Base-by-base conservation (phyloP, 2,797 vertebrate species). In the Australoheros facetus region DNA sequence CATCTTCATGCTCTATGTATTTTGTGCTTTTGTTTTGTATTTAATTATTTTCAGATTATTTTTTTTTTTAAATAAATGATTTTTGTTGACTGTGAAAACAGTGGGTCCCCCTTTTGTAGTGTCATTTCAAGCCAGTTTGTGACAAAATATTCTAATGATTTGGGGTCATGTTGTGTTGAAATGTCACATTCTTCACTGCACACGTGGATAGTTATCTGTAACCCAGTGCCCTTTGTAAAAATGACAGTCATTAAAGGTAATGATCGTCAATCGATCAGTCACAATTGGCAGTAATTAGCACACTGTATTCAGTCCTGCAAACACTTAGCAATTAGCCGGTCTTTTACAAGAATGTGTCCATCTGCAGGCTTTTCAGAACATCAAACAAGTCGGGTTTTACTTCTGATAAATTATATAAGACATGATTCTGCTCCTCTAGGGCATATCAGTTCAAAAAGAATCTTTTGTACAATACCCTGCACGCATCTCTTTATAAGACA, bases 241-340 rank as follows among this genome's bases (percentile, higher is more conserved):
- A 72, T 60, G 51, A 87, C 48, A 57, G 28, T 81, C 70, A 77
- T 77, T 82, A 76, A 70, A 42, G 30, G n/a, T 76, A 66, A 83
- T 78, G 34, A 85, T 88, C 30, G 56, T 77, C 30, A 80, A 77
- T 88, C 32, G 73, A 80, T 75, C 78, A 75, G 23, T 84, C 75
- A 74, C 53, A 39, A 54, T 59, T 60, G 5, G 56, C 45, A 45
- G 56, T 32, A 83, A 87, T 80, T 79, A 83, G 75, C 55, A 60
- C 64, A 81, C 69, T 80, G 34, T 54, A 83, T 75, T 73, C 66
- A 77, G 54, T 54, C 71, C 56, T 71, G 75, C 56, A 21, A 64
- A 82, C 55, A 28, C 51, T 71, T 80, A 60, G 69, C 78, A 77
- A 86, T 88, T 87, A 88, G 85, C 77, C 60, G 73, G 10, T 75